phyloP scores from a whole-genome alignment of 2,797 vertebrate species.

The Lepus oiostolus region DNA sequence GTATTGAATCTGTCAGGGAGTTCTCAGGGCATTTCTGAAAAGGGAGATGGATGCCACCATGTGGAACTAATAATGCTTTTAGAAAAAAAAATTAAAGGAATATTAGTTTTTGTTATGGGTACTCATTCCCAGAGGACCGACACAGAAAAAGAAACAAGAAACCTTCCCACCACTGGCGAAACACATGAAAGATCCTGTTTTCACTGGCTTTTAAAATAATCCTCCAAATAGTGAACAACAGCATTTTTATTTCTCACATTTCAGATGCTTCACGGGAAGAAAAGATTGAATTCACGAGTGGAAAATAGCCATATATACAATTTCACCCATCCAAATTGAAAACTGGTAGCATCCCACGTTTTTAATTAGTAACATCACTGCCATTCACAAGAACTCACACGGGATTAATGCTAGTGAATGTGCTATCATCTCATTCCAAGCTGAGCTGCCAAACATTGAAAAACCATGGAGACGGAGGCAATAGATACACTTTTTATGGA shows the following conservation, averaged over 20 bases:
- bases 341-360: constrained; percentile 75
- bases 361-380: constrained; percentile 75
- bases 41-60: constrained; percentile 80
- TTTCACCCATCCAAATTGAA: constrained; percentile 74
- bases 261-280: constrained; percentile 72
- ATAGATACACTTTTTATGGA: not conserved
- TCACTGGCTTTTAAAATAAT: constrained; percentile 81
- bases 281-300: constrained; percentile 77
- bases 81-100: constrained; percentile 65
- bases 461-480: not conserved
- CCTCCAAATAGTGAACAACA: constrained; percentile 77
- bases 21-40: constrained; percentile 76
- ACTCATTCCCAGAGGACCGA: constrained; percentile 66
- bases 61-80: constrained; percentile 81
- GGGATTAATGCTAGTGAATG: constrained; percentile 62
- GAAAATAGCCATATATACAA: constrained; percentile 74
- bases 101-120: constrained; percentile 78
- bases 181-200: constrained; percentile 82
- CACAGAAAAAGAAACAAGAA: constrained; percentile 75
- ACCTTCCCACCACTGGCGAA: constrained; percentile 73
- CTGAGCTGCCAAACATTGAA: not conserved
- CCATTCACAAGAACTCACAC: constrained; percentile 55
- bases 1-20: constrained; percentile 59
- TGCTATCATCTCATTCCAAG: constrained; percentile 64
- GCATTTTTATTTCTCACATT: constrained; percentile 78